These are phyloP conservation scores for Clytia hemisphaerica DNA, from an alignment of 30 jellyfish, hydroid and myxozoan species.

Conservation along the genomic window DNA sequence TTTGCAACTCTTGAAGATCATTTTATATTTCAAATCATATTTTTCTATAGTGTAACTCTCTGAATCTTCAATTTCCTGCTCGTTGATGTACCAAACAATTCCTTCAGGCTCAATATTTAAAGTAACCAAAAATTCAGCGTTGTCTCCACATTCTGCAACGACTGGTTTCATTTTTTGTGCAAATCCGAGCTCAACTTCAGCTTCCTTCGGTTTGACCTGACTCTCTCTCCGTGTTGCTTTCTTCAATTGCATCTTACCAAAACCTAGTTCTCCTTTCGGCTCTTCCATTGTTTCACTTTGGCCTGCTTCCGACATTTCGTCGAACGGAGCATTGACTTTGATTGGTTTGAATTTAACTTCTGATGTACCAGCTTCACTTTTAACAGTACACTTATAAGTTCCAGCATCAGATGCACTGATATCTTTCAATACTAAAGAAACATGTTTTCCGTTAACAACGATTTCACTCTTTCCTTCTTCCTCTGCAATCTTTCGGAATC, in stretches of 20 bases:
- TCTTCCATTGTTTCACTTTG: too few relatives aligned
- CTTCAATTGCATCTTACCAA: background rate
- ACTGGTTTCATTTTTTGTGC: conserved; percentile 3
- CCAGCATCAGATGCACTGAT: conserved; percentile 53
- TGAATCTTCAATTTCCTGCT: conserved; percentile 31
- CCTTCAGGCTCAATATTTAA: background rate
- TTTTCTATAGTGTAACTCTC: conserved; percentile 41
- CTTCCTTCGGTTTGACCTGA: background rate
- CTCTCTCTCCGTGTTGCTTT: background rate
- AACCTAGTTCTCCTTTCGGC: background rate
- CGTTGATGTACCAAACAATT: conserved; percentile 28
- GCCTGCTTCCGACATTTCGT: too few relatives aligned
- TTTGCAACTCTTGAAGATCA: conserved; percentile 25
- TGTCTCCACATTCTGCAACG: background rate
- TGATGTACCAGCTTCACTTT: conserved; percentile 46
- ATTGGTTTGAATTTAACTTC: too few relatives aligned
- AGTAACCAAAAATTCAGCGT: background rate
- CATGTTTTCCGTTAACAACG: conserved; percentile 14
- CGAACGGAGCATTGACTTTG: too few relatives aligned
- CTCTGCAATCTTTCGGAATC: conserved; percentile 28
- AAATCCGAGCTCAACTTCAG: conserved; percentile 16
- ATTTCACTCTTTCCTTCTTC: conserved; percentile 26
- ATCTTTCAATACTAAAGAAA: conserved; percentile 24
- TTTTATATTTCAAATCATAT: background rate
- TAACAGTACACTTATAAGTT: conserved; percentile 42